phyloP scores from a whole-genome alignment of 2,888 invertebrate species.

The Torymus texanus region DNA sequence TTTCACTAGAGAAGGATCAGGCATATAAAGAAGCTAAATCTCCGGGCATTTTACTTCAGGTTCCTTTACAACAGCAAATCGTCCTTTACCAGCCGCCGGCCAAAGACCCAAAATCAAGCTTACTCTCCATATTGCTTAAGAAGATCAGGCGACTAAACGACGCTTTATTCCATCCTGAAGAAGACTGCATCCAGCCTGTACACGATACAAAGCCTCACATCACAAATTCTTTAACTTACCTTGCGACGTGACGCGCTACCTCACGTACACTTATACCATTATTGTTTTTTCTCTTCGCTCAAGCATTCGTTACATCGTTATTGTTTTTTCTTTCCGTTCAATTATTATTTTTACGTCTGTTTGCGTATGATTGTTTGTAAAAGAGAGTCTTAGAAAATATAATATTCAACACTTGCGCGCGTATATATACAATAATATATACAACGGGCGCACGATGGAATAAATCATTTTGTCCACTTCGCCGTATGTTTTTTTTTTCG shows the following conservation, averaged over 20 bases:
- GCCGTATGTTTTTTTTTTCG: too few relatives aligned
- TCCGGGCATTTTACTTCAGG: constrained; percentile 61
- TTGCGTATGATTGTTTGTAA: too few relatives aligned
- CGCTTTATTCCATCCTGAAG: constrained; percentile 60
- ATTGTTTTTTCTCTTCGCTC: not conserved
- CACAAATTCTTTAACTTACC: constrained; percentile 43
- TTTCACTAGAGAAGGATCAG: constrained; percentile 51
- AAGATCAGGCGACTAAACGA: constrained; percentile 63
- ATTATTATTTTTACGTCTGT: too few relatives aligned
- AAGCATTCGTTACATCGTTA: too few relatives aligned
- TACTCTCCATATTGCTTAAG: constrained; percentile 61
- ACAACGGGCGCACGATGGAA: too few relatives aligned
- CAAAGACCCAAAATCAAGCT: constrained; percentile 58
- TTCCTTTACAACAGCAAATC: constrained; percentile 66
- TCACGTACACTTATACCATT: not conserved
- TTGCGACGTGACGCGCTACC: not conserved
- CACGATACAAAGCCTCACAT: constrained; percentile 32
- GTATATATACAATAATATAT: too few relatives aligned
- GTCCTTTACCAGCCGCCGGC: constrained; percentile 62
- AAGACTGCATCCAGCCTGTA: constrained; percentile 40
- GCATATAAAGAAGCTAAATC: constrained; percentile 47
- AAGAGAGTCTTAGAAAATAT: too few relatives aligned
- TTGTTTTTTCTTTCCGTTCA: not conserved
- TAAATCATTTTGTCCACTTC: too few relatives aligned
- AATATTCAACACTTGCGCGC: too few relatives aligned